phyloP scores from a whole-genome alignment of 2,797 vertebrate genomes.

The Pseudopleuronectes americanus region DNA sequence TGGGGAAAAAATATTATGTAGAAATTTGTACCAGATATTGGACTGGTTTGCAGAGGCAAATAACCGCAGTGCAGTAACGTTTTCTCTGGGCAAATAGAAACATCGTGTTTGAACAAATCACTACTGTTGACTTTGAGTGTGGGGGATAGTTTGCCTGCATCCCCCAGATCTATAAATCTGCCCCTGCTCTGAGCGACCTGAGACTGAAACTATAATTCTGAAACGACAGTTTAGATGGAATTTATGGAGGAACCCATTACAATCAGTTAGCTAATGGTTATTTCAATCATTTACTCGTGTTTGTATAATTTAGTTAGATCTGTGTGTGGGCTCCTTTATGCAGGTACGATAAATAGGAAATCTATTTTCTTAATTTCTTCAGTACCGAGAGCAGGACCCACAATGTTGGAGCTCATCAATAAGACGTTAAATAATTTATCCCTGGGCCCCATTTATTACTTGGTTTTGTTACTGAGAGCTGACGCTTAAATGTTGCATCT shows the following conservation, averaged over 20 bases:
- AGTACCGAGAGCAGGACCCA: not conserved
- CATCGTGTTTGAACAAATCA: not conserved
- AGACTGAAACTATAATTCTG: too few relatives aligned
- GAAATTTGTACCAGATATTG: too few relatives aligned
- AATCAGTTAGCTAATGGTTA: not conserved
- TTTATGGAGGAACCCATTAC: not conserved
- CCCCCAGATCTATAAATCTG: not conserved
- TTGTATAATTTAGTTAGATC: not conserved
- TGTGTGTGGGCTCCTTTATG: not conserved
- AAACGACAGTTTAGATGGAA: not conserved
- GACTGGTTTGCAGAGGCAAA: too few relatives aligned
- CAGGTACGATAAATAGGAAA: not conserved
- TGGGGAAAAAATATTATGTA: too few relatives aligned
- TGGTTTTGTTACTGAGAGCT: not conserved
- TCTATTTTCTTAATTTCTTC: not conserved
- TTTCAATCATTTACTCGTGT: not conserved
- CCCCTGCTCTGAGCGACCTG: not conserved
- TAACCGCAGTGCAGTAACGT: too few relatives aligned
- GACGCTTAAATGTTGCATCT: not conserved
- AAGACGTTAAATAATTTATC: not conserved
- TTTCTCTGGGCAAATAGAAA: not conserved
- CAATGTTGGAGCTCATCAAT: not conserved
- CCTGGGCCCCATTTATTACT: not conserved
- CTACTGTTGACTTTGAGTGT: not conserved
- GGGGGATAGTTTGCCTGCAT: not conserved